Evolutionary conservation across 2,888 invertebrate genomes (phyloP), one percentile per base, ranked within the genome.

Genomic region (Lymantria monacha): DNA sequence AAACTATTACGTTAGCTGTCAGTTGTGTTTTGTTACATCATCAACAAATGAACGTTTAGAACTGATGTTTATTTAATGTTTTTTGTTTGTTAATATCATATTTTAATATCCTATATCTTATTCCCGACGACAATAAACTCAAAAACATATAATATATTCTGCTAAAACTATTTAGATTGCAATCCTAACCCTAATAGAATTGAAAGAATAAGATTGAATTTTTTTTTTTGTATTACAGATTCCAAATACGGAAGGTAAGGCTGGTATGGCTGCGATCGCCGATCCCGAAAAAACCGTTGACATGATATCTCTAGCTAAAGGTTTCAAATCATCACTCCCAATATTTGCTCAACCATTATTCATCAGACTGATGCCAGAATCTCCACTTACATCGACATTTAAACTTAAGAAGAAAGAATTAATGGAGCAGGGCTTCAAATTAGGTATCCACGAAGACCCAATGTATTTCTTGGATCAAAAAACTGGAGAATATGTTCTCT

Each of bases 251-350:
- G 97, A 97, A 85, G 98, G 98, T 0, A 94, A 95, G 79, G 98
- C 98, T 0, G 98, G 98, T 5, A 98, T 99, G 98, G 97, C 95
- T 0, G 97, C 98, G 0, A 95, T 98, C 48, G 95, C 96, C 0
- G 97, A 97, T 72, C 93, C 94, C 0, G 92, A 94, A 2, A 89
- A 91, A 11, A 92, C 92, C 48, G 70, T 96, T 10, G 93, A 96
- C 70, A 76, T 96, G 11, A 73, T 87, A 1, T 79, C 87, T 0
- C 60, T 91, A n/a, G 66, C 83, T 0, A 79, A 81, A 58, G 83
- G 85, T 0, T 59, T 91, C 0, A 80, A 72, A 14, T 63, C 93
- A n/a, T 92, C 93, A 22, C 86, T 99, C 10, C 97, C 98, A 0
- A 69, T 92, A 0, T 99, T 97, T 76, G 97, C 99, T 0, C 92